Evolutionary conservation across 2,797 vertebrate species (phyloP).

Genomic region (Pipistrellus pipistrellus): DNA sequence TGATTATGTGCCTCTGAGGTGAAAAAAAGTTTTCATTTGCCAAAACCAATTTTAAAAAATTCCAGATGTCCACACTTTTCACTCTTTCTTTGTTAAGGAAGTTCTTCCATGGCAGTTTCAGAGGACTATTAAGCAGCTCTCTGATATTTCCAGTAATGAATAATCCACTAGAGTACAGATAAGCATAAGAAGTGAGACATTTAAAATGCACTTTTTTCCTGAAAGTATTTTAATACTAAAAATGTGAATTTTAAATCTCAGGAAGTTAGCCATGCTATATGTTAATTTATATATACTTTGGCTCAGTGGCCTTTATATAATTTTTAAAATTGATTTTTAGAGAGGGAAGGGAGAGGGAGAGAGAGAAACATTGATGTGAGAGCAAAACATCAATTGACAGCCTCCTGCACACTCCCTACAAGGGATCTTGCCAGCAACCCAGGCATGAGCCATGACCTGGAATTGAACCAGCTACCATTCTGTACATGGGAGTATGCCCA

Average conservation of each 20-base stretch:
- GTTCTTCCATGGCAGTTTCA: neutral
- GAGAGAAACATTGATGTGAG: too few relatives aligned
- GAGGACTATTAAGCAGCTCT: neutral
- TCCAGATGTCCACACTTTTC: neutral
- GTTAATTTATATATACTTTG: neutral
- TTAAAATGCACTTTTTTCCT: neutral
- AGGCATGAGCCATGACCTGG: too few relatives aligned
- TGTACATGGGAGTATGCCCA: too few relatives aligned
- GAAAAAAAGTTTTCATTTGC: slow-evolving; percentile 27
- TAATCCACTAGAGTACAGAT: neutral
- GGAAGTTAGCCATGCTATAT: neutral
- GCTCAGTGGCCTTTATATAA: neutral
- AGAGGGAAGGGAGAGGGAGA: too few relatives aligned
- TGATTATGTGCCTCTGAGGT: slow-evolving; percentile 13
- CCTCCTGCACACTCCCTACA: too few relatives aligned
- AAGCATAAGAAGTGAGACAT: neutral
- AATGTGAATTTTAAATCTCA: neutral
- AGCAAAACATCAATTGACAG: too few relatives aligned
- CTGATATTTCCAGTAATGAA: neutral
- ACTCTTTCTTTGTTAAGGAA: neutral
- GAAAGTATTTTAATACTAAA: neutral
- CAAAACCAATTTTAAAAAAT: slow-evolving; percentile 60
- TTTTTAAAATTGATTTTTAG: neutral
- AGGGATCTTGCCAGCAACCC: too few relatives aligned
- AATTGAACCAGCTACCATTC: too few relatives aligned